Percentiles rank a stretch among this genome's conserved stretches.
These are phyloP conservation scores for Zaprionus africanus DNA, from an alignment of 1,140 invertebrate genomes.

Conservation along the genomic window DNA sequence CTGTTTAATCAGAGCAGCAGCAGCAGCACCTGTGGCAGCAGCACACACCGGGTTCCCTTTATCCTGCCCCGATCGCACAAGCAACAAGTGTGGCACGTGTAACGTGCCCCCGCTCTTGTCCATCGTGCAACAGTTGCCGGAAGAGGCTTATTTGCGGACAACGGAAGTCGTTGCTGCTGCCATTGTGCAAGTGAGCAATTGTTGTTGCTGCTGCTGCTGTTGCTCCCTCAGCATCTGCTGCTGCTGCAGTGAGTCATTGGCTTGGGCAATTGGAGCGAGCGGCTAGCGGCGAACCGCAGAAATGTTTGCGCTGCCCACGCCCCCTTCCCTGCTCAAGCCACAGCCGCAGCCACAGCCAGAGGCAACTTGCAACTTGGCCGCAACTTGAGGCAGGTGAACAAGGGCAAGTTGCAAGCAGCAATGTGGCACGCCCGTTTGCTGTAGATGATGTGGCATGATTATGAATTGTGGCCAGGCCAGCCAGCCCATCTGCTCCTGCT, in stretches of 20 bases:
- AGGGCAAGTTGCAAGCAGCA: neutral
- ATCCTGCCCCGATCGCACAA: neutral
- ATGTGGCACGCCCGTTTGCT: neutral
- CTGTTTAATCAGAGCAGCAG: constrained; percentile 16
- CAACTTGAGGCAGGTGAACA: neutral
- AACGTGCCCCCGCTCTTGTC: neutral
- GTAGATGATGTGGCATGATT: neutral
- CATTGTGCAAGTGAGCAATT: constrained; percentile 29
- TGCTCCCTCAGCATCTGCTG: neutral
- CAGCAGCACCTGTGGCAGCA: constrained; percentile 5
- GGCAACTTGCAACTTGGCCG: neutral
- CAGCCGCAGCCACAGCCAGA: neutral
- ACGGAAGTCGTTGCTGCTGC: constrained; percentile 43
- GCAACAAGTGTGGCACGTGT: constrained; percentile 25
- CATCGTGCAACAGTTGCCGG: constrained; percentile 38
- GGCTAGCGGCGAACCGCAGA: constrained; percentile 11
- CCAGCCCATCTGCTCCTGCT: neutral
- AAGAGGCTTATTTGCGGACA: constrained; percentile 67
- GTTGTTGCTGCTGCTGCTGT: constrained; percentile 2
- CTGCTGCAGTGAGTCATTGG: constrained; percentile 37
- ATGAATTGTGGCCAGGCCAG: neutral
- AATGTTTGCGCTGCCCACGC: constrained; percentile 13
- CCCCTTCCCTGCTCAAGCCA: neutral
- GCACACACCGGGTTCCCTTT: neutral
- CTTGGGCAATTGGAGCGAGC: constrained; percentile 27